A percentile compares a stretch with the other conserved stretches of the same genome.
Evolutionary conservation across 2,113 vertebrate genomes (phyloP).

Genomic region (Tachysurus fulvidraco): DNA sequence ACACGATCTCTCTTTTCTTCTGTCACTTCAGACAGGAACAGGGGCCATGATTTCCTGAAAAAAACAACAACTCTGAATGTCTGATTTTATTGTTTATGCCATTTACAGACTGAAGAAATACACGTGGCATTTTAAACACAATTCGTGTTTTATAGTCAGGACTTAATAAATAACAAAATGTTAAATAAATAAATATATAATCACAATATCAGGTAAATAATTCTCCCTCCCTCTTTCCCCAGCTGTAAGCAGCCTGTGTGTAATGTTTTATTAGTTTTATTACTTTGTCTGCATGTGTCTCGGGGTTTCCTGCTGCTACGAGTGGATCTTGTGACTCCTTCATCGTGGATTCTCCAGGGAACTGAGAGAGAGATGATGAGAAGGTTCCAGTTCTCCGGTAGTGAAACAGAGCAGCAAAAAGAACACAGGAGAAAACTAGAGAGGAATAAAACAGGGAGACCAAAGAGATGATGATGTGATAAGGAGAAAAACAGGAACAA

Average conservation of each 20-base stretch:
- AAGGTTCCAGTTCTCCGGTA: constrained; percentile 8
- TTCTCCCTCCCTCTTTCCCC: background rate
- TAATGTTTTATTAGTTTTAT: background rate
- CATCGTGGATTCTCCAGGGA: constrained; percentile 55
- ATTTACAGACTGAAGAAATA: too few relatives aligned
- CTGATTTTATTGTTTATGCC: background rate
- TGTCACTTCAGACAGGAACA: too few relatives aligned
- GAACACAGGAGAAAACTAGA: constrained; percentile 50
- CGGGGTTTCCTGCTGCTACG: constrained; percentile 2
- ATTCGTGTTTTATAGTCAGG: too few relatives aligned
- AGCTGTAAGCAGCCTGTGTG: background rate
- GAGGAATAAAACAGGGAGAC: background rate
- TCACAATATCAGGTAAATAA: background rate
- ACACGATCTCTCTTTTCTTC: too few relatives aligned
- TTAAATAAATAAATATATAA: too few relatives aligned
- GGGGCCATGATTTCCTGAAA: background rate
- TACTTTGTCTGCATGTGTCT: constrained; percentile 14
- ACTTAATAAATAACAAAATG: too few relatives aligned
- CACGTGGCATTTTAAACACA: background rate
- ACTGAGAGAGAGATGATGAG: constrained; percentile 34
- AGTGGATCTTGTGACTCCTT: constrained; percentile 75
- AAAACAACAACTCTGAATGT: too few relatives aligned
- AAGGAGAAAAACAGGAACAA: background rate
- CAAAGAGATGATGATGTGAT: background rate
- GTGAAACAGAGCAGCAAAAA: too few relatives aligned